phyloP scores from a whole-genome alignment of 1,140 invertebrate genomes.

The Oedothorax gibbosus region DNA sequence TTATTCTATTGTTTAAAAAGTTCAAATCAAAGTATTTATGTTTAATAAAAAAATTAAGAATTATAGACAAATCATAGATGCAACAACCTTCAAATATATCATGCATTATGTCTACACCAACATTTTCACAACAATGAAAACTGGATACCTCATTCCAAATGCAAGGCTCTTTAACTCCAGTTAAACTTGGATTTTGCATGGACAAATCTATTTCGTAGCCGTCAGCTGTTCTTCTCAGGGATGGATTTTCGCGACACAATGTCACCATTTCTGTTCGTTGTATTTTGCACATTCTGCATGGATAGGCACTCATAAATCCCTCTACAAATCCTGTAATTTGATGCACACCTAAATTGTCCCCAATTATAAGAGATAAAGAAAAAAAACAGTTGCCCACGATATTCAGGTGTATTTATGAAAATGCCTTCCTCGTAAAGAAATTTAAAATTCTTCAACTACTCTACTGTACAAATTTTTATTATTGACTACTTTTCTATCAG shows the following conservation, averaged over 20 bases:
- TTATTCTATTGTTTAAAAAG: slow-evolving; percentile 4
- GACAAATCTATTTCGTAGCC: slow-evolving; percentile 1
- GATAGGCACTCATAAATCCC: neutral
- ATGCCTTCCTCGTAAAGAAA: neutral
- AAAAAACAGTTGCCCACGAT: no score
- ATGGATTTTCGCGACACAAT: neutral
- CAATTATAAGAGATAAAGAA: no score
- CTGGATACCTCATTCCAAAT: no score
- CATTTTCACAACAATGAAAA: neutral
- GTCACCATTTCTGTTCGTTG: neutral
- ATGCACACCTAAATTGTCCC: no score
- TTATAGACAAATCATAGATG: neutral
- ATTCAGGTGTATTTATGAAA: no score
- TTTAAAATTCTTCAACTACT: neutral
- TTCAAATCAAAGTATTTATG: neutral
- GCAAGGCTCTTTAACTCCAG: slow-evolving; percentile 2
- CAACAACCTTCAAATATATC: neutral
- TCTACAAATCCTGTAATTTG: neutral
- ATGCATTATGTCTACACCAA: slow-evolving; percentile 1
- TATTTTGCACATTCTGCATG: slow-evolving; percentile 9
- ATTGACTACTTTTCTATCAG: no score
- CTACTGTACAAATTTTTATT: slow-evolving; percentile 7
- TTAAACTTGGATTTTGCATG: neutral
- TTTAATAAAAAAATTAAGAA: no score
- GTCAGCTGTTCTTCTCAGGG: neutral